Percentiles rank a stretch among this genome's conserved stretches.
These are phyloP conservation scores for Papilio aristodemus DNA, from an alignment of 1,140 invertebrate species.

Conservation along the genomic window DNA sequence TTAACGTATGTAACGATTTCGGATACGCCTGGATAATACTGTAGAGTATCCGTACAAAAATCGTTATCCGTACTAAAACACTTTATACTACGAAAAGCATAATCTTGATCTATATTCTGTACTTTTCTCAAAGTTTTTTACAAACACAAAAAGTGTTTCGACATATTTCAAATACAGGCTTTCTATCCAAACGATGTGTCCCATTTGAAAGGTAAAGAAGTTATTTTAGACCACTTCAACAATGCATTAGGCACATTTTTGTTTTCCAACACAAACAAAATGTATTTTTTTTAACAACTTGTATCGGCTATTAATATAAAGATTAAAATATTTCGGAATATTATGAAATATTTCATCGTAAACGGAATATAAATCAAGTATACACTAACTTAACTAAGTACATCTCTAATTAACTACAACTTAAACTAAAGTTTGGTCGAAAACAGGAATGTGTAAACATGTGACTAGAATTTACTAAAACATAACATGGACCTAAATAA, in stretches of 20 bases:
- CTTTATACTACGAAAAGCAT: slow-evolving; percentile 23
- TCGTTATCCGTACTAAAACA: slow-evolving; percentile 15
- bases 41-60: not conserved
- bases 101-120: slow-evolving; percentile 20
- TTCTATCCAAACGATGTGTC: too few relatives aligned
- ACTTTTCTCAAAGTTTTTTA: not conserved
- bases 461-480: slow-evolving; percentile 80
- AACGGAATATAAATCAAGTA: slow-evolving; percentile 28
- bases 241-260: too few relatives aligned
- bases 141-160: too few relatives aligned
- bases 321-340: too few relatives aligned
- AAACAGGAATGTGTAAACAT: slow-evolving; percentile 78
- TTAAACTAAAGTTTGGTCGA: slow-evolving; percentile 73
- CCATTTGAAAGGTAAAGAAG: too few relatives aligned
- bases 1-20: slow-evolving; percentile 58
- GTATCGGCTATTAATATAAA: too few relatives aligned
- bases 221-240: too few relatives aligned
- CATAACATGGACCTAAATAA: slow-evolving; percentile 77
- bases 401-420: slow-evolving; percentile 41
- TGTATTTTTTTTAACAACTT: too few relatives aligned
- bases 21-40: slow-evolving; percentile 42
- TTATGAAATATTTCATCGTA: not conserved
- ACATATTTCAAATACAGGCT: too few relatives aligned
- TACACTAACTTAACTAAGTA: slow-evolving; percentile 42
- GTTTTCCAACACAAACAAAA: too few relatives aligned